Conservation (phyloP, 2,113 vertebrate genomes). For the Periophthalmus modestus region DNA sequence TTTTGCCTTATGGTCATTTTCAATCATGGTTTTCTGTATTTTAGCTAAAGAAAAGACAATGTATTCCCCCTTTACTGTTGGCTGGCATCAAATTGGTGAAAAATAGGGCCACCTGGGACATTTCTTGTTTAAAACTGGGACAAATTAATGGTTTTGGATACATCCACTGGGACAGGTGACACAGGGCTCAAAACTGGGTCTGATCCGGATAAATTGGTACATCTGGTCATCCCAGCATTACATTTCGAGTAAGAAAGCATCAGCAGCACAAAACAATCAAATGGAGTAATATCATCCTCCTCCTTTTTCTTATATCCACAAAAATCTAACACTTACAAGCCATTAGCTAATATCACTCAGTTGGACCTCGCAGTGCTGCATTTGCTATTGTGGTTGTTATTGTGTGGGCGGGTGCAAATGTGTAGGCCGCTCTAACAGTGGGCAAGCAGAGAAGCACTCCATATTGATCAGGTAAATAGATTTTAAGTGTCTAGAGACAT, state of each 20-base stretch:
- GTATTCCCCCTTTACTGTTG: too few species aligned
- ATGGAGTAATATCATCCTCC: not conserved
- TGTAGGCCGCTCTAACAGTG: not conserved
- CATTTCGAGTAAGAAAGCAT: not conserved
- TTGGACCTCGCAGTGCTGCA: not conserved
- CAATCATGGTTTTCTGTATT: too few species aligned
- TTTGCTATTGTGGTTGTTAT: not conserved
- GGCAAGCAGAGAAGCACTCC: conserved; percentile 2
- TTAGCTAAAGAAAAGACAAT: too few species aligned
- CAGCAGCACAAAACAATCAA: not conserved
- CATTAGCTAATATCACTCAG: conserved; percentile 2
- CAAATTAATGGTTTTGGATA: too few species aligned
- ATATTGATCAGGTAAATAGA: conserved; percentile 3
- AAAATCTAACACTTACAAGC: not conserved
- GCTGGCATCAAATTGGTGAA: too few species aligned
- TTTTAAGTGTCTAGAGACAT: conserved; percentile 7
- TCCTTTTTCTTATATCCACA: not conserved
- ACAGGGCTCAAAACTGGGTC: too few species aligned
- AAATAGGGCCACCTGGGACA: too few species aligned
- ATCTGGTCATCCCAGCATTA: too few species aligned
- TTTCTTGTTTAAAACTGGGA: too few species aligned
- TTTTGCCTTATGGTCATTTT: too few species aligned
- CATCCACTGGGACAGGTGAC: too few species aligned
- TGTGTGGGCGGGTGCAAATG: not conserved
- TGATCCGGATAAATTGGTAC: too few species aligned